Conservation (phyloP, 2,888 invertebrate species). For the Plebejus anna region DNA sequence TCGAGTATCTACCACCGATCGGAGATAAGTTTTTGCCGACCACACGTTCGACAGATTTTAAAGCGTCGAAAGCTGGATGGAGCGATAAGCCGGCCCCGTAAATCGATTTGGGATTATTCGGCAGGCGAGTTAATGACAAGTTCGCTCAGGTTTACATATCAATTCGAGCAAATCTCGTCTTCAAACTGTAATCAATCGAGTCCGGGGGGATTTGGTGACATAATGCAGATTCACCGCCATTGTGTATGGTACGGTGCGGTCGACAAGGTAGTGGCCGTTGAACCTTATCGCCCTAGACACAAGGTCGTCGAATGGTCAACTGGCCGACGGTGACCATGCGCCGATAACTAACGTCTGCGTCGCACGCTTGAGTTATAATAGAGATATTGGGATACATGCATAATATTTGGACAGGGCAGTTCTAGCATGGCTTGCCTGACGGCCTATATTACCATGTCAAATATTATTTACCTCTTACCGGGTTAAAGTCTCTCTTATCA, state of each 20-base stretch:
- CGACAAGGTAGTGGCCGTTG: not conserved
- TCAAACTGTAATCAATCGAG: constrained; percentile 18
- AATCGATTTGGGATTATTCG: constrained; percentile 17
- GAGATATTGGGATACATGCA: not conserved
- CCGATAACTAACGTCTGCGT: constrained; percentile 12
- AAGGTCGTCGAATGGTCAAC: not conserved
- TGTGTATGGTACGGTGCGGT: not conserved
- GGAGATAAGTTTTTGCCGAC: constrained; percentile 1
- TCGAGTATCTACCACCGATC: not conserved
- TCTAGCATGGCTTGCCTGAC: not conserved
- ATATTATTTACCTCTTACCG: not conserved
- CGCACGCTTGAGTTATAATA: not conserved
- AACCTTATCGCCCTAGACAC: not conserved
- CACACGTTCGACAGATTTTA: constrained; percentile 12
- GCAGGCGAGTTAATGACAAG: constrained; percentile 7
- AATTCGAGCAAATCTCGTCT: constrained; percentile 22
- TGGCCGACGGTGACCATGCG: not conserved
- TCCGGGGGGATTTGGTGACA: constrained; percentile 18
- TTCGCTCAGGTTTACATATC: constrained; percentile 19
- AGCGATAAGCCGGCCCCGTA: not conserved
- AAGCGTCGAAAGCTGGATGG: constrained; percentile 6
- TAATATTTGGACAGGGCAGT: not conserved
- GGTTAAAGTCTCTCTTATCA: not conserved
- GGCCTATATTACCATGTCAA: not conserved
- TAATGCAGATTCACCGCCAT: constrained; percentile 7